Percentiles rank a stretch among this genome's conserved stretches.
Conservation (phyloP, 2,888 invertebrate species). For the Eristalinus sepulchralis region DNA sequence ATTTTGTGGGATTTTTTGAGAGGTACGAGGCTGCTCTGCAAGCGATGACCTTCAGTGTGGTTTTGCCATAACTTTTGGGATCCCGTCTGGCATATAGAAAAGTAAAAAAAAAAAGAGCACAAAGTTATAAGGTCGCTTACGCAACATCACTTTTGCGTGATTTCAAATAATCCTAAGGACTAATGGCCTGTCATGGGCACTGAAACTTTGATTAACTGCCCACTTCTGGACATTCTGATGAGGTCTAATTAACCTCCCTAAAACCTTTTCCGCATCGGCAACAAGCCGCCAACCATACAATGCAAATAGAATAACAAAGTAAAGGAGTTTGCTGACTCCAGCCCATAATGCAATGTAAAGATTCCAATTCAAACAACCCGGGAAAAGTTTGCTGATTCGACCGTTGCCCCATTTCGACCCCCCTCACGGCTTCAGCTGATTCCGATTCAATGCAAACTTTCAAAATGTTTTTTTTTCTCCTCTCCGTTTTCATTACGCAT, state of each 20-base stretch:
- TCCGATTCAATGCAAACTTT: slow-evolving; percentile 24
- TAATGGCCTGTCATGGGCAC: too few relatives aligned
- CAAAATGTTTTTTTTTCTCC: neutral
- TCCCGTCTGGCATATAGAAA: too few relatives aligned
- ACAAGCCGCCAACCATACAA: neutral
- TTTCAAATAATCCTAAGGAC: too few relatives aligned
- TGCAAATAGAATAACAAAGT: neutral
- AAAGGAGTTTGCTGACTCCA: neutral
- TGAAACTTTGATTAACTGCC: neutral
- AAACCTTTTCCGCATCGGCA: neutral
- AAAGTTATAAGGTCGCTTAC: too few relatives aligned
- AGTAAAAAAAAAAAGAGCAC: too few relatives aligned
- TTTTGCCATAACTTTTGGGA: too few relatives aligned
- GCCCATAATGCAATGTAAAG: neutral
- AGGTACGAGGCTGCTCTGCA: too few relatives aligned
- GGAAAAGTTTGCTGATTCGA: neutral
- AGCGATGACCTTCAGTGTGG: too few relatives aligned
- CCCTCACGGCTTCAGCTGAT: neutral
- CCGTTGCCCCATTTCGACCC: neutral
- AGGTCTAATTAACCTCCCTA: neutral
- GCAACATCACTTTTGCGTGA: too few relatives aligned
- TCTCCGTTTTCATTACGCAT: slow-evolving; percentile 20
- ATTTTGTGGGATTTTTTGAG: too few relatives aligned
- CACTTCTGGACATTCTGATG: neutral
- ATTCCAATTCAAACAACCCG: neutral